Conservation (phyloP, 2,113 vertebrate genomes). For the Lepisosteus oculatus region DNA sequence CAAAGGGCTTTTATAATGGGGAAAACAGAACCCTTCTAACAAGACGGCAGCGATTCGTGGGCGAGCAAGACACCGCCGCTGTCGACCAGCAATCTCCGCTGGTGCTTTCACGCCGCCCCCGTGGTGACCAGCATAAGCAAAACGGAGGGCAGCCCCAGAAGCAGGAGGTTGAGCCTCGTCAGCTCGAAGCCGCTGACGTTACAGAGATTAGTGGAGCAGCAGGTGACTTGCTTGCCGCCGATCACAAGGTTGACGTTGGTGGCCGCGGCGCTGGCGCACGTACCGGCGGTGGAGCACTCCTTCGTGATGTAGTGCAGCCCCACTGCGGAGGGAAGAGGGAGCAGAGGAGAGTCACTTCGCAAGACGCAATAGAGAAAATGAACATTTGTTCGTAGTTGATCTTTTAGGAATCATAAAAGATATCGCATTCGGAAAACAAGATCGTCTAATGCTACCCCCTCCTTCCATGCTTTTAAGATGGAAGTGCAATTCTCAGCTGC, state of each 20-base stretch:
- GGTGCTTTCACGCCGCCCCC: background rate
- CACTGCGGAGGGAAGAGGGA: background rate
- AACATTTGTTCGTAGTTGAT: too few relatives aligned
- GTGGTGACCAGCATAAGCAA: background rate
- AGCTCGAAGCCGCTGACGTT: slow-evolving; percentile 6
- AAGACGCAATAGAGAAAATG: background rate
- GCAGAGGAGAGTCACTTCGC: background rate
- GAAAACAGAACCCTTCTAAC: background rate
- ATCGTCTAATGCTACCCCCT: too few relatives aligned
- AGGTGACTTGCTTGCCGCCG: background rate
- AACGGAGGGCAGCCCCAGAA: slow-evolving; percentile 2
- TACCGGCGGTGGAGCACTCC: background rate
- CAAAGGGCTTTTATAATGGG: background rate
- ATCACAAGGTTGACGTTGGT: background rate
- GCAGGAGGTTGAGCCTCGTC: background rate
- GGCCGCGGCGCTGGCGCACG: background rate
- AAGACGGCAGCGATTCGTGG: background rate
- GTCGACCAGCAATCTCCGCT: background rate
- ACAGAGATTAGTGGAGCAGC: slow-evolving; percentile 11
- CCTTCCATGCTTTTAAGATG: too few relatives aligned
- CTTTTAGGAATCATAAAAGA: too few relatives aligned
- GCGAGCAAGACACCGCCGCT: too few relatives aligned
- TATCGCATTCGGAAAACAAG: too few relatives aligned
- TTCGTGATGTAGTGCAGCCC: background rate
- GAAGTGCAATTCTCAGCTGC: too few relatives aligned